Conservation (phyloP, 2,888 invertebrate species). For the Noctua pronuba region DNA sequence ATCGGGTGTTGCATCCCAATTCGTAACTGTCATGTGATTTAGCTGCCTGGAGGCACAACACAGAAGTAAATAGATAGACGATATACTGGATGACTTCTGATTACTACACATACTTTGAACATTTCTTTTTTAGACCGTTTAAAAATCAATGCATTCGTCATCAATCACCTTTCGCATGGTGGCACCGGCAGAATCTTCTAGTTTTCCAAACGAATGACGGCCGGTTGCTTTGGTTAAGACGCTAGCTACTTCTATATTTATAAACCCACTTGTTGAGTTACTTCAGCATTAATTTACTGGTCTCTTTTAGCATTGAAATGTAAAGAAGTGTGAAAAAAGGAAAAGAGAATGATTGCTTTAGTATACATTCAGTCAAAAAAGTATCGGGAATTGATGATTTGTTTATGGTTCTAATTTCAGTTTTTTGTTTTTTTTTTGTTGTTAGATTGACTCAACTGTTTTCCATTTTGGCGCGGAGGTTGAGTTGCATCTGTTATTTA, state of each 20-base stretch:
- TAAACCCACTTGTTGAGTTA: slow-evolving; percentile 25
- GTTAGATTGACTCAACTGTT: too few species aligned
- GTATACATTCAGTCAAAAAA: too few species aligned
- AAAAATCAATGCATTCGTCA: neutral
- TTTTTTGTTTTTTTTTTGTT: too few species aligned
- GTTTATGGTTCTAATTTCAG: too few species aligned
- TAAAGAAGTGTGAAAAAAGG: neutral
- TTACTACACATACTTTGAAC: neutral
- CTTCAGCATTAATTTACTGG: neutral
- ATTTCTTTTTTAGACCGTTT: neutral
- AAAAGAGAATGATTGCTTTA: too few species aligned
- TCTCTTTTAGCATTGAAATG: neutral
- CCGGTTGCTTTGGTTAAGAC: neutral
- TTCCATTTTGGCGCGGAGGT: too few species aligned
- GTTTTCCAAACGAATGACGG: neutral
- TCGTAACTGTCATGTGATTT: slow-evolving; percentile 8
- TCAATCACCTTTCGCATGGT: neutral
- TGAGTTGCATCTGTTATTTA: too few species aligned
- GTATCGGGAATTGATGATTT: too few species aligned
- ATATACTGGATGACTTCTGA: neutral
- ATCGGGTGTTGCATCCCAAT: slow-evolving; percentile 24
- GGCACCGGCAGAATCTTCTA: neutral
- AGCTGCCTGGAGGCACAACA: neutral
- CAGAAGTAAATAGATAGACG: neutral
- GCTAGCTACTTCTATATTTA: slow-evolving; percentile 1